phyloP scores from a whole-genome alignment of 2,797 vertebrate species.

The Phylloscopus collybita region DNA sequence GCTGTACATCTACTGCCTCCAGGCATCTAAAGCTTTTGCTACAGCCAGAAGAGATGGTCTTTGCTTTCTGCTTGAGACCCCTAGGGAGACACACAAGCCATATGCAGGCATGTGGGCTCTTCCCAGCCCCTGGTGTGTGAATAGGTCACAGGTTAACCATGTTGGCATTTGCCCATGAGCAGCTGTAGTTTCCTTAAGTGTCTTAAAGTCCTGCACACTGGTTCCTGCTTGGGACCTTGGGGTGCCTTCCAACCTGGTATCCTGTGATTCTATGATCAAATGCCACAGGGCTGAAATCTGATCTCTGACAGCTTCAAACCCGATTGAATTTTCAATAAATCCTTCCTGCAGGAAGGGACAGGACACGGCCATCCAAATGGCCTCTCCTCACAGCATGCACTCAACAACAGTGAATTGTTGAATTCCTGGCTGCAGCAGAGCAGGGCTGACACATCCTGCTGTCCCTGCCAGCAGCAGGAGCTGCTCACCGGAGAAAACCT shows the following conservation, averaged over 20 bases:
- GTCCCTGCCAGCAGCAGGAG: not conserved
- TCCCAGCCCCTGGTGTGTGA: not conserved
- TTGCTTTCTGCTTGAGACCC: not conserved
- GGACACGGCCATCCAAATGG: accelerated
- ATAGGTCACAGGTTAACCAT: not conserved
- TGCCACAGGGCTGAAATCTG: not conserved
- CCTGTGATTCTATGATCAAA: not conserved
- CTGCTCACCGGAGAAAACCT: not conserved
- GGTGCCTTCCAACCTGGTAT: not conserved
- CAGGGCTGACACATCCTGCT: not conserved
- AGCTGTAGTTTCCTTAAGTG: not conserved
- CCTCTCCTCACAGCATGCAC: not conserved
- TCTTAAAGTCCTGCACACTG: not conserved
- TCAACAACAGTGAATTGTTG: not conserved
- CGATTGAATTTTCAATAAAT: not conserved
- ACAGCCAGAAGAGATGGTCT: not conserved
- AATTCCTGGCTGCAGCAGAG: not conserved
- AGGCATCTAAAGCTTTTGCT: not conserved
- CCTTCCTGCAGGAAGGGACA: not conserved
- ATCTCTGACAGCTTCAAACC: not conserved
- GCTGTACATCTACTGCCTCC: not conserved
- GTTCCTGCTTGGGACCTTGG: not conserved
- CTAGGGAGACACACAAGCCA: not conserved
- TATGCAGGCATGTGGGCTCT: not conserved
- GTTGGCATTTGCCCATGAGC: accelerated